phyloP scores from a whole-genome alignment of 2,888 invertebrate genomes.

The Orchesellides sinensis region DNA sequence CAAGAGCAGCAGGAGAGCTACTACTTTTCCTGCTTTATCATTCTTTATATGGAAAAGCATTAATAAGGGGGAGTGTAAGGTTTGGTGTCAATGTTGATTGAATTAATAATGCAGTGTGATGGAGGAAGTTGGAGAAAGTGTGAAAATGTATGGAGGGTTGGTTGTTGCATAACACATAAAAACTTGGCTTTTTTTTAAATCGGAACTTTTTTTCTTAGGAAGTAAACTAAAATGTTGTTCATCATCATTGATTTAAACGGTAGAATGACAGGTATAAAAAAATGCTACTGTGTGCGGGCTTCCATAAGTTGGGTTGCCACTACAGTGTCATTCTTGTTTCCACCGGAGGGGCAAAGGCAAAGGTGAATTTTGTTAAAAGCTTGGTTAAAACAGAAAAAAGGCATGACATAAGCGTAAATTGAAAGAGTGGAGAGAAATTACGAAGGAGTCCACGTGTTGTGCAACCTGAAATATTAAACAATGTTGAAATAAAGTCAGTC shows the following conservation, averaged over 20 bases:
- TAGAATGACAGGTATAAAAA: conserved; percentile 19
- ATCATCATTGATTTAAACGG: conserved; percentile 15
- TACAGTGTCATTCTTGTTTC: conserved; percentile 13
- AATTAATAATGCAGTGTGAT: conserved; percentile 51
- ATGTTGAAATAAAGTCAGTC: too few species aligned
- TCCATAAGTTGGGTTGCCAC: too few species aligned
- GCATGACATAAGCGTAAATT: too few species aligned
- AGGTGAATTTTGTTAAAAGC: conserved; percentile 36
- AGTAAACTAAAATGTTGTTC: too few species aligned
- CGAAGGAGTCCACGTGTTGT: too few species aligned
- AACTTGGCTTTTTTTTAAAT: too few species aligned
- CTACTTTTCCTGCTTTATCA: conserved; percentile 12
- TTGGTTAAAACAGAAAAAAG: conserved; percentile 44
- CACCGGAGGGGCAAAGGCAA: background rate
- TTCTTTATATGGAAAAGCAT: conserved; percentile 7
- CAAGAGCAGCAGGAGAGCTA: background rate
- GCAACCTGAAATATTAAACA: too few species aligned
- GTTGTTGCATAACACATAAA: too few species aligned
- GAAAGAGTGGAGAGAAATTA: too few species aligned
- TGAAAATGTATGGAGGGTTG: conserved; percentile 3
- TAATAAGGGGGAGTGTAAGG: conserved; percentile 50
- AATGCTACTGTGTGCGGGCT: background rate
- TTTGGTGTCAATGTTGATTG: conserved; percentile 51
- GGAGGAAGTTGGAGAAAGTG: conserved; percentile 1
- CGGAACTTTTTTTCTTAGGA: too few species aligned